phyloP scores from a whole-genome alignment of 2,797 vertebrate genomes.

The Tapirus indicus region DNA sequence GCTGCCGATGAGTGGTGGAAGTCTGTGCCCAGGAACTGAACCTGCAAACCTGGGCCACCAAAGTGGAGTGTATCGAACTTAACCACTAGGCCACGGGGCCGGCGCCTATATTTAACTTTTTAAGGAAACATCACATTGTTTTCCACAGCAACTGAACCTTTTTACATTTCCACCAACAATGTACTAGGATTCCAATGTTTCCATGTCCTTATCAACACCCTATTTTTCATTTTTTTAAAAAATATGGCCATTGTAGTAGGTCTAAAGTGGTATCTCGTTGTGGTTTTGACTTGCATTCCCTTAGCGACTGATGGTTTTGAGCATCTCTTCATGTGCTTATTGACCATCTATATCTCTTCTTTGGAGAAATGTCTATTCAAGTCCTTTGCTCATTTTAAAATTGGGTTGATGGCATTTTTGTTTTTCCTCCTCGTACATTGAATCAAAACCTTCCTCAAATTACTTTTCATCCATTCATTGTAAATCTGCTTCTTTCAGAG shows the following conservation, averaged over 20 bases:
- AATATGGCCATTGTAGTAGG: background rate
- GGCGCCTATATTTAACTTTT: background rate
- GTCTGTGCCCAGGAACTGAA: too few relatives aligned
- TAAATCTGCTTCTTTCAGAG: background rate
- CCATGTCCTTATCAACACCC: background rate
- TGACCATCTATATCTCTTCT: background rate
- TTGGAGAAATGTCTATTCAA: background rate
- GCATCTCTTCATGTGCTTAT: background rate
- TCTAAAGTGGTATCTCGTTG: background rate
- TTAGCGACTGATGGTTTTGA: background rate
- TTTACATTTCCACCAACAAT: background rate
- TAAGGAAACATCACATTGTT: background rate
- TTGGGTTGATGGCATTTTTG: background rate
- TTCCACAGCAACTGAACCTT: background rate
- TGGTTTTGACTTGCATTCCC: background rate
- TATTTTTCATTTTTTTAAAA: background rate
- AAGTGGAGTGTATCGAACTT: too few relatives aligned
- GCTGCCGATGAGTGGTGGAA: too few relatives aligned
- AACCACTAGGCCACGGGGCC: too few relatives aligned
- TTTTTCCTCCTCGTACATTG: background rate
- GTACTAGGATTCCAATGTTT: background rate
- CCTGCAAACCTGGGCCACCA: too few relatives aligned
- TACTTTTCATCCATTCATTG: background rate
- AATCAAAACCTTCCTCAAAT: slow-evolving; percentile 20
- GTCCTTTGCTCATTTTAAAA: background rate